These are phyloP conservation scores for Gobionotothen gibberifrons DNA, from an alignment of 2,797 vertebrate species.

Conservation along the genomic window DNA sequence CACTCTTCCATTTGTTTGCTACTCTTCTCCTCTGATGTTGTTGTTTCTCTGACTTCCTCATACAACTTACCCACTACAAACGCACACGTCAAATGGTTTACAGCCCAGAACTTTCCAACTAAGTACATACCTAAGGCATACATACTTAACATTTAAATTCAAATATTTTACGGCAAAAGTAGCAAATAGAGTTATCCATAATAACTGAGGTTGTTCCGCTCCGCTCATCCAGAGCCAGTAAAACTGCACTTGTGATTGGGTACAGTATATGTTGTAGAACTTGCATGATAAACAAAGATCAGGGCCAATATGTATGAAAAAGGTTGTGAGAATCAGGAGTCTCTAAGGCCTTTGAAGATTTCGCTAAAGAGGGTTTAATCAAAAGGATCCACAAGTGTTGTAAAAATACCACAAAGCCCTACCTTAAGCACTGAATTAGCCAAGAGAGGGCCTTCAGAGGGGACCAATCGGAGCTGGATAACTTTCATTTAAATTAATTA, in stretches of 20 bases:
- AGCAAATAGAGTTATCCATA: background rate
- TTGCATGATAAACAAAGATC: background rate
- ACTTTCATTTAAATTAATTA: background rate
- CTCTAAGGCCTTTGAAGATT: too few relatives aligned
- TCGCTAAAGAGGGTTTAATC: too few relatives aligned
- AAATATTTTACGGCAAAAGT: constrained; percentile 6
- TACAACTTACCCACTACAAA: background rate
- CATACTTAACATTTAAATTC: background rate
- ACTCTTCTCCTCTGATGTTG: constrained; percentile 7
- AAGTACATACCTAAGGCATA: background rate
- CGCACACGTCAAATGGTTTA: background rate
- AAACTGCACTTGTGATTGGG: background rate
- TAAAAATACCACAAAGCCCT: background rate
- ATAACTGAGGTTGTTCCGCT: background rate
- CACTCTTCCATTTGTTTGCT: background rate
- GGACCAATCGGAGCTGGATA: background rate
- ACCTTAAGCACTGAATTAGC: constrained; percentile 1
- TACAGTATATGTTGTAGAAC: too few relatives aligned
- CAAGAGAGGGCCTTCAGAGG: background rate
- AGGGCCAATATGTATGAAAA: background rate
- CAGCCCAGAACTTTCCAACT: background rate
- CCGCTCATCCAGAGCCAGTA: background rate
- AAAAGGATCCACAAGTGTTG: too few relatives aligned
- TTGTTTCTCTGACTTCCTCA: background rate
- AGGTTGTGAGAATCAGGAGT: background rate